Percentiles rank a stretch among this genome's conserved stretches.
Evolutionary conservation across 35 echinoderm and acorn worm genomes (phyloP).

Genomic region (Chiridota heheva): DNA sequence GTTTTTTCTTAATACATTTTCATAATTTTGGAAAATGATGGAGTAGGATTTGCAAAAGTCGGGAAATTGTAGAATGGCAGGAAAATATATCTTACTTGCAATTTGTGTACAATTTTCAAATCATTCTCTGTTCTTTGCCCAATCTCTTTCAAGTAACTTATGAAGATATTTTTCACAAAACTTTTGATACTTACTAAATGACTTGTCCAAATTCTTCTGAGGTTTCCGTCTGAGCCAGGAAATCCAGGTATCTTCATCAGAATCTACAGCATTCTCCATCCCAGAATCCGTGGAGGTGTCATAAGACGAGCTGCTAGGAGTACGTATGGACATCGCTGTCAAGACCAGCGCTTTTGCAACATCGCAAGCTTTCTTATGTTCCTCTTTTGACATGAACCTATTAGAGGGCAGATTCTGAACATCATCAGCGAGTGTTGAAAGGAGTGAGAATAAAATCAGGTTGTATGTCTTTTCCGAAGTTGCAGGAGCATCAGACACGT

Average conservation of each 20-base stretch:
- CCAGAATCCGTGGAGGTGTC: neutral
- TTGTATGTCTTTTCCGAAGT: slow-evolving; percentile 46
- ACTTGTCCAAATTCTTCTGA: no score
- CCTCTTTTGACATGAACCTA: slow-evolving; percentile 24
- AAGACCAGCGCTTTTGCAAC: slow-evolving; percentile 55
- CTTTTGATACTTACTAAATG: no score
- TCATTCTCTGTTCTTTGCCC: no score
- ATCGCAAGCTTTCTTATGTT: slow-evolving; percentile 34
- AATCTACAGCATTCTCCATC: neutral
- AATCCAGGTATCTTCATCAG: neutral
- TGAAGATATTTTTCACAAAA: no score
- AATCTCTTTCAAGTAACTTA: no score
- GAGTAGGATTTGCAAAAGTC: no score
- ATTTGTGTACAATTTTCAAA: no score
- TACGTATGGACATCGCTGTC: slow-evolving; percentile 45
- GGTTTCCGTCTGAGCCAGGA: slow-evolving; percentile 15
- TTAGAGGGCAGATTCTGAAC: slow-evolving; percentile 23
- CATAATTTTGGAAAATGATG: no score
- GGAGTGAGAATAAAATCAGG: slow-evolving; percentile 27
- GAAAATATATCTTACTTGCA: no score
- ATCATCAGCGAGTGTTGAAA: slow-evolving; percentile 39
- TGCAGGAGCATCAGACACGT: no score
- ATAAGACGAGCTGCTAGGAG: slow-evolving; percentile 40
- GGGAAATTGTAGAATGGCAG: no score
- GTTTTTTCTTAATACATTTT: no score